Evolutionary conservation across 1,140 invertebrate species (phyloP), one percentile per base, ranked within the genome.

Genomic region (Caenorhabditis briggsae): DNA sequence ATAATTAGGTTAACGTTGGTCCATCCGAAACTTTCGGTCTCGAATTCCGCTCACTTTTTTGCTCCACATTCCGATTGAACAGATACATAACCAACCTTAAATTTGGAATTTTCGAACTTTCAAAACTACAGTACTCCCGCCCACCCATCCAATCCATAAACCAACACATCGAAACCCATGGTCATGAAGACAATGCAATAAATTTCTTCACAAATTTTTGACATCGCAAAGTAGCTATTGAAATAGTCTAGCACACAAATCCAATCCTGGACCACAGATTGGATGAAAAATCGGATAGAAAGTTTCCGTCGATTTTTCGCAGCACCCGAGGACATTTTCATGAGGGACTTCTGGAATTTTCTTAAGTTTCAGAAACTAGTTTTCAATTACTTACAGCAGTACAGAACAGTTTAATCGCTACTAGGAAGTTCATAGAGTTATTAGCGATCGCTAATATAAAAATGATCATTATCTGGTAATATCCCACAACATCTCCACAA

Each of bases 111-210:
- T 64, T 25, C 14, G 59, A 33, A 64, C 3, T 64, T 64, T 33
- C 25, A 7, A 18, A 25, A 64, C 23, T 18, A n/a, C 18, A 16
- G 7, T n/a, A 58, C 16, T 5, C 6, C 2, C 6, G n/a, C 59
- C 11, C 25, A 64, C 59, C 59, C 59, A 64, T 64, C 59, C 59
- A 64, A 9, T 23, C 20, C 59, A 64, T 64, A 64, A 64, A 64
- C 8, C 8, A 64, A 1, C 9, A 64, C 59, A 64, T 64, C 59
- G 9, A 64, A 33, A 5, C 59, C 59, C 59, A 64, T 64, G 3
- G 59, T 18, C 8, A 64, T 18, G 1, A 64, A 16, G 0, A 25
- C 8, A 33, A 33, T 33, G 23, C 59, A 64, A 25, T 25, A 14
- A 18, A 9, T 25, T 20, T 12, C 33, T 33, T 16, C 9, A 64